These are phyloP conservation scores for Lepilemur septentrionalis DNA, from an alignment of 2,797 vertebrate species.

Conservation along the genomic window DNA sequence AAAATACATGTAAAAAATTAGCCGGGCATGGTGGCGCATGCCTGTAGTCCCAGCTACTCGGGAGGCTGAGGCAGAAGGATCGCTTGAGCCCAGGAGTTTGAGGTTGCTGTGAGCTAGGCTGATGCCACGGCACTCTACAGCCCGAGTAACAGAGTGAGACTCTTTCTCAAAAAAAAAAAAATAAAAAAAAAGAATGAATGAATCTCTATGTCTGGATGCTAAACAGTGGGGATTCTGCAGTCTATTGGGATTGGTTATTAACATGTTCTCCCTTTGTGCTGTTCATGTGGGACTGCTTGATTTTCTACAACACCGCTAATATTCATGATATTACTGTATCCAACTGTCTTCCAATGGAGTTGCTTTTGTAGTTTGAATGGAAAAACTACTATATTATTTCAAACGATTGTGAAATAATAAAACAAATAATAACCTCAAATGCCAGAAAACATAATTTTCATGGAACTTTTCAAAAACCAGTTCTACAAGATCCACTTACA, in stretches of 20 bases:
- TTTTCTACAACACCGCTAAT: neutral
- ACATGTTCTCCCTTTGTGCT: neutral
- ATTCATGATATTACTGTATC: neutral
- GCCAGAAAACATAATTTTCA: constrained; percentile 52
- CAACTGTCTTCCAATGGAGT: neutral
- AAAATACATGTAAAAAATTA: too few relatives aligned
- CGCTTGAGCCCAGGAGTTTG: too few relatives aligned
- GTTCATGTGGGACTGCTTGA: neutral
- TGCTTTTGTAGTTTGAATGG: constrained; percentile 27
- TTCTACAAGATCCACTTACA: constrained; percentile 51
- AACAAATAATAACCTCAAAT: constrained; percentile 55
- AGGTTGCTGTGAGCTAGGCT: too few relatives aligned
- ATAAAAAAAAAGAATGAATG: too few relatives aligned
- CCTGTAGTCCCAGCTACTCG: too few relatives aligned
- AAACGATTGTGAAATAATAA: constrained; percentile 66
- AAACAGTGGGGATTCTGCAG: neutral
- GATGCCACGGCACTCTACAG: too few relatives aligned
- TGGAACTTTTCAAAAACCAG: constrained; percentile 5
- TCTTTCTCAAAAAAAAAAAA: too few relatives aligned
- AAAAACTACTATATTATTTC: constrained; percentile 49
- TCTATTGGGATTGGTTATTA: neutral
- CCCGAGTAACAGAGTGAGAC: too few relatives aligned
- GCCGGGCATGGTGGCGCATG: too few relatives aligned
- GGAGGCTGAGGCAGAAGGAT: too few relatives aligned
- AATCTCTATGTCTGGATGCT: neutral